A percentile compares a stretch with the other conserved stretches of the same genome.
phyloP scores from a whole-genome alignment of 2,888 invertebrate genomes.

The Rhabditoides inermis region DNA sequence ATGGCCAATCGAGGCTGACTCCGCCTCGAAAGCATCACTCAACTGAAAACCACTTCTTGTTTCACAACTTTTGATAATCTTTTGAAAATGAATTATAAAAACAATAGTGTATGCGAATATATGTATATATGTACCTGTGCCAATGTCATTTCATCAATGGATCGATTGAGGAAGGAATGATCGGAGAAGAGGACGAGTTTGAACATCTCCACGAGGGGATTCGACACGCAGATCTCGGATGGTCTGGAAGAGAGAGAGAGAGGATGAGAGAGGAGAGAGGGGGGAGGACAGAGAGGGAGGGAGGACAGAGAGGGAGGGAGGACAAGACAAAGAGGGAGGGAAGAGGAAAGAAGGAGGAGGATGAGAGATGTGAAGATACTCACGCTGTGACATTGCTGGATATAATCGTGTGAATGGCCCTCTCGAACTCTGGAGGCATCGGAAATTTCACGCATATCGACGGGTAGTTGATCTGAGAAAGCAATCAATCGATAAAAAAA shows the following conservation, averaged over 20 bases:
- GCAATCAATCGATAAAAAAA: no score
- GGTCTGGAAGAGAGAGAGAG: slow-evolving; percentile 22
- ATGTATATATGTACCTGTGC: no score
- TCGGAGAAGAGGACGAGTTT: slow-evolving; percentile 41
- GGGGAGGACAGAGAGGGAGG: slow-evolving; percentile 1
- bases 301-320: not conserved
- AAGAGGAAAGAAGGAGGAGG: not conserved
- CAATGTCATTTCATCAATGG: slow-evolving; percentile 44
- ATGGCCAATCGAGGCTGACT: slow-evolving; percentile 44
- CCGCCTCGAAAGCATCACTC: slow-evolving; percentile 39
- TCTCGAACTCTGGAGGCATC: slow-evolving; percentile 45
- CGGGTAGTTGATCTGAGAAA: slow-evolving; percentile 46
- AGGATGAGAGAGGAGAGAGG: slow-evolving; percentile 6
- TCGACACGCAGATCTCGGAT: slow-evolving; percentile 48
- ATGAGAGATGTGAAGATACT: slow-evolving; percentile 7
- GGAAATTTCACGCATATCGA: slow-evolving; percentile 50
- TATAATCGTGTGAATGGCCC: slow-evolving; percentile 34
- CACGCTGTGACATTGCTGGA: slow-evolving; percentile 41
- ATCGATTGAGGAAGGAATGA: slow-evolving; percentile 32
- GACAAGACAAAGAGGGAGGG: not conserved
- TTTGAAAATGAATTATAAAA: no score
- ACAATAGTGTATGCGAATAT: no score
- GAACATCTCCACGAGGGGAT: slow-evolving; percentile 49
- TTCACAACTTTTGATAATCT: no score
- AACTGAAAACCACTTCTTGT: no score